Conservation (phyloP, 2,888 invertebrate species). For the Temnothorax unifasciatus region DNA sequence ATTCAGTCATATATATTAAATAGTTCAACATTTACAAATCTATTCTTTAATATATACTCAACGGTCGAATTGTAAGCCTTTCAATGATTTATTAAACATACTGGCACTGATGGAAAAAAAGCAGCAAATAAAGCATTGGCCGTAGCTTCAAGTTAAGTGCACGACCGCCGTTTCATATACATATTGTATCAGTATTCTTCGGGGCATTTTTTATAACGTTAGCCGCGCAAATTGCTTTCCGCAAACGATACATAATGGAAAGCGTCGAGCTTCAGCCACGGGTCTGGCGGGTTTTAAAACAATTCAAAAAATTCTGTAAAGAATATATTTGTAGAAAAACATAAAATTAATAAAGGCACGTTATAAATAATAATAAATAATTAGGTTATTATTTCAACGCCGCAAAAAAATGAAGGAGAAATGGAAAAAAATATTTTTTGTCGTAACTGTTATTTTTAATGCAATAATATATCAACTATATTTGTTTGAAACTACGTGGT, state of each 20-base stretch:
- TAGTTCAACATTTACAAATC: neutral
- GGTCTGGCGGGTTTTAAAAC: conserved; percentile 7
- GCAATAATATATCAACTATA: neutral
- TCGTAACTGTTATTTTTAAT: conserved; percentile 3
- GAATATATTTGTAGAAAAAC: neutral
- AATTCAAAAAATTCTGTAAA: conserved; percentile 21
- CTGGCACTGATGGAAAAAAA: neutral
- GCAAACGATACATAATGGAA: conserved; percentile 40
- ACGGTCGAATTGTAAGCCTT: neutral
- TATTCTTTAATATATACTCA: neutral
- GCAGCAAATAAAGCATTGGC: conserved; percentile 17
- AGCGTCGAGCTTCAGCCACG: neutral
- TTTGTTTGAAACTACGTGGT: neutral
- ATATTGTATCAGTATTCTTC: conserved; percentile 14
- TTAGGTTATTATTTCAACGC: neutral
- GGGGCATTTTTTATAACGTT: conserved; percentile 19
- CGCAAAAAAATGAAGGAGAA: neutral
- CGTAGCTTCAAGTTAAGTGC: conserved; percentile 21
- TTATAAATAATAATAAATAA: conserved; percentile 15
- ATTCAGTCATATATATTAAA: neutral
- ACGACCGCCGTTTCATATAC: conserved; percentile 8
- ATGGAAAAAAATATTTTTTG: neutral
- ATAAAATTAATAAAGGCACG: neutral
- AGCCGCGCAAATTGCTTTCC: conserved; percentile 34
- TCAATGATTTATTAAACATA: neutral